These are phyloP conservation scores for Pseudomyrmex pallidus DNA, from an alignment of 1,140 invertebrate genomes.

Conservation along the genomic window DNA sequence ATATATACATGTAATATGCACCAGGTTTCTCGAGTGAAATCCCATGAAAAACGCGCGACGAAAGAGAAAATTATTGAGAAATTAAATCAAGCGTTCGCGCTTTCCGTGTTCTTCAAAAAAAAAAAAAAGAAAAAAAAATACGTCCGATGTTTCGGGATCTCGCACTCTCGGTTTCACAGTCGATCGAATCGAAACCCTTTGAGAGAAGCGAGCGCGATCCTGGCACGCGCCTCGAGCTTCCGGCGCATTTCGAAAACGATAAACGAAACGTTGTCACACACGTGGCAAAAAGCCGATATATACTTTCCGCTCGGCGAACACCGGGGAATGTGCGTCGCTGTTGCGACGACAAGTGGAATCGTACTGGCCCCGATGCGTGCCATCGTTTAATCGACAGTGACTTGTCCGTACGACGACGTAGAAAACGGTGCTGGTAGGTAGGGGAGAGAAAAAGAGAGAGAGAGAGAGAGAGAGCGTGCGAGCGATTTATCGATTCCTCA, in stretches of 20 bases:
- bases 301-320: background rate
- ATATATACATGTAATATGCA: too few relatives aligned
- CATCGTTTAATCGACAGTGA: slow-evolving; percentile 42
- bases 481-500: background rate
- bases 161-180: slow-evolving; percentile 2
- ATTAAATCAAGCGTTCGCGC: too few relatives aligned
- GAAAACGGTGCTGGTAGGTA: background rate
- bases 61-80: too few relatives aligned
- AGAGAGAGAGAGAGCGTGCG: background rate
- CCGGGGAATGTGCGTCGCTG: background rate
- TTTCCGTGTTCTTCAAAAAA: too few relatives aligned
- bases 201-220: background rate
- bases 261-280: slow-evolving; percentile 4
- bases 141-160: background rate
- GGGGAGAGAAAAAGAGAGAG: background rate
- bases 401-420: slow-evolving; percentile 22
- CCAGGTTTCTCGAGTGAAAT: too few relatives aligned
- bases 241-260: slow-evolving; percentile 16
- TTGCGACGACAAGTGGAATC: slow-evolving; percentile 37
- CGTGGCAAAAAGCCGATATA: slow-evolving; percentile 18
- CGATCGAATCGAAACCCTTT: slow-evolving; percentile 26
- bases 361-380: slow-evolving; percentile 31
- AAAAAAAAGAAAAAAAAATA: too few relatives aligned
- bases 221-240: background rate
- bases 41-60: too few relatives aligned